phyloP scores from a whole-genome alignment of 2,113 vertebrate species.

The Alligator mississippiensis region DNA sequence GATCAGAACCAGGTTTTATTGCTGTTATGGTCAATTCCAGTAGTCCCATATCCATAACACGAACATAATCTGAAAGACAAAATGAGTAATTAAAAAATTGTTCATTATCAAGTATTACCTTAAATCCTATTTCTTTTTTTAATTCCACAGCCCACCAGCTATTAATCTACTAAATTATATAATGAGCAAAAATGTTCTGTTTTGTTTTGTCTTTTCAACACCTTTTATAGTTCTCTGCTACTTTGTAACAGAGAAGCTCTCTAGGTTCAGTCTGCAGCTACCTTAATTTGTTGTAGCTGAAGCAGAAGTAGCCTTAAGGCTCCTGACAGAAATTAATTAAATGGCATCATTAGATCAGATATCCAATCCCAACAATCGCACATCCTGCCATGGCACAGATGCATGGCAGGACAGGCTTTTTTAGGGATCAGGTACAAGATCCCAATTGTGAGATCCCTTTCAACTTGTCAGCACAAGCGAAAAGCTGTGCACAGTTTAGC shows the following conservation, averaged over 20 bases:
- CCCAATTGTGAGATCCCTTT: no score
- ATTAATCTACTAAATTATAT: not conserved
- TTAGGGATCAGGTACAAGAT: no score
- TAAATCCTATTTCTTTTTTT: not conserved
- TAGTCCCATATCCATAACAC: slow-evolving; percentile 96
- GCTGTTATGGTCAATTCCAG: slow-evolving; percentile 94
- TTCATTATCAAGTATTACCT: not conserved
- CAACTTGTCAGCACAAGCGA: no score
- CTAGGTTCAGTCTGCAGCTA: not conserved
- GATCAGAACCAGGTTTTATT: slow-evolving; percentile 87
- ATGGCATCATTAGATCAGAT: no score
- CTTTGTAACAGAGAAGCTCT: not conserved
- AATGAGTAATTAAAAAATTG: not conserved
- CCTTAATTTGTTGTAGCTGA: not conserved
- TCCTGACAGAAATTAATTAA: not conserved
- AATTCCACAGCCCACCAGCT: not conserved
- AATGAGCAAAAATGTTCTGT: not conserved
- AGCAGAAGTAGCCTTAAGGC: not conserved
- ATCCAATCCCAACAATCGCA: no score
- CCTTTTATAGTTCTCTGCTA: not conserved
- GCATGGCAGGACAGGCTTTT: no score
- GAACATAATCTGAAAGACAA: slow-evolving; percentile 90
- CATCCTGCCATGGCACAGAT: no score
- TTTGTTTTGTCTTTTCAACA: not conserved
- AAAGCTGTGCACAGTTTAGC: no score